Evolutionary conservation across 2,113 vertebrate species (phyloP), one percentile per base, ranked within the genome.

Genomic region (Carassius auratus): DNA sequence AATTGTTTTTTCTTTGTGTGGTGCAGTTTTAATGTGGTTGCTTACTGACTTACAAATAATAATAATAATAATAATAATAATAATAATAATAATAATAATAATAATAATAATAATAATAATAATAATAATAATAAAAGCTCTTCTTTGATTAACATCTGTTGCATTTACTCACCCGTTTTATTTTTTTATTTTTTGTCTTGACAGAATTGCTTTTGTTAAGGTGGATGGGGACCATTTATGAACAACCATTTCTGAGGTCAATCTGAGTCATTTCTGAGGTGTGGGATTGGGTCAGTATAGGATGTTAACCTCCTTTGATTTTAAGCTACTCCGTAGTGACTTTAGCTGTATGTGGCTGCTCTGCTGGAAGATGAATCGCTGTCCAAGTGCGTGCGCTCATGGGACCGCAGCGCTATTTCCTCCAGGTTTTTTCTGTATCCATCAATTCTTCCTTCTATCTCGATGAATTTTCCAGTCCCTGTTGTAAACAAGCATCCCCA

Each of bases 401-500:
- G 48, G 45, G 74, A 76, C 48, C 55, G 74, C 74, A 30, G 23
- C 8, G 8, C 14, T 26, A 38, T 62, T 64, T 80, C 77, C 36
- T 62, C 5, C 36, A 62, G 57, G 33, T 62, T 42, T 61, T 48
- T 42, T 76, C 57, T 62, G 55, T 36, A 80, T 62, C 55, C 77
- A 64, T 80, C 77, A 80, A 80, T 42, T 14, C 62, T 26, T 42
- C n/a, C 52, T 17, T 61, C 77, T 45, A 26, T 80, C 57, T 80
- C 57, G 5, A 45, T 62, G 21, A 9, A 55, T 80, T 80, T 26
- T 15, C 57, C 10, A 62, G 33, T 45, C 77, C 21, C 57, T 45
- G 57, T 42, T 80, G 57, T 42, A 62, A 79, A 61, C 36, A 61
- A 15, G 33, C 45, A 19, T 45, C 77, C 21, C 77, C 33, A 45